Evolutionary conservation across 64 coral and sea anemone genomes (phyloP).

Genomic region (Montipora sp.): DNA sequence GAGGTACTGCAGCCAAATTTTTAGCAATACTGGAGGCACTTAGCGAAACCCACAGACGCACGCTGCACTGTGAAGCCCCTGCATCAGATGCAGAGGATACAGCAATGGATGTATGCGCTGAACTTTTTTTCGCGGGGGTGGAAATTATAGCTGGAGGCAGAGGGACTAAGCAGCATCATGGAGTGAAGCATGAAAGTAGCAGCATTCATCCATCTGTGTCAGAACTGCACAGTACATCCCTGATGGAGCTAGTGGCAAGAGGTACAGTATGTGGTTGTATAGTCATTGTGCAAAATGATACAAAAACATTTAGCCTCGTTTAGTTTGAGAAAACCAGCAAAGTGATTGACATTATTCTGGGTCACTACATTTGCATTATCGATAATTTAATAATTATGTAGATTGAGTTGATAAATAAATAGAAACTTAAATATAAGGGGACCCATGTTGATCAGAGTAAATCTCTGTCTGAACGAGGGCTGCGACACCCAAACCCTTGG

Average conservation of each 20-base stretch:
- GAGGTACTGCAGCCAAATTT: slow-evolving; percentile 81
- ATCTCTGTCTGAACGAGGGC: too few species aligned
- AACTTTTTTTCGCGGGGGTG: slow-evolving; percentile 94
- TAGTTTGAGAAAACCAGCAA: too few species aligned
- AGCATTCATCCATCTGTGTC: slow-evolving; percentile 79
- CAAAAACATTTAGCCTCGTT: too few species aligned
- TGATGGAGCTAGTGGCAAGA: slow-evolving; percentile 77
- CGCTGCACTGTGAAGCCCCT: slow-evolving; percentile 90
- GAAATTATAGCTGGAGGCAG: slow-evolving; percentile 90
- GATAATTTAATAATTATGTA: too few species aligned
- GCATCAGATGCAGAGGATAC: slow-evolving; percentile 82
- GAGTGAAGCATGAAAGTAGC: slow-evolving; percentile 62
- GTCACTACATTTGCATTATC: too few species aligned
- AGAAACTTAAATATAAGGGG: too few species aligned
- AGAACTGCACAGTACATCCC: slow-evolving; percentile 64
- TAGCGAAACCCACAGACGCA: slow-evolving; percentile 81
- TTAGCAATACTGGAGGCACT: slow-evolving; percentile 90
- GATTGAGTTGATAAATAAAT: too few species aligned
- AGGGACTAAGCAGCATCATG: slow-evolving; percentile 71
- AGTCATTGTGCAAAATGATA: too few species aligned
- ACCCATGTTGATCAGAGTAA: too few species aligned
- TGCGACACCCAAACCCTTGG: too few species aligned
- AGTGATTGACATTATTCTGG: too few species aligned
- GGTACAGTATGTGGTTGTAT: slow-evolving; percentile 21
- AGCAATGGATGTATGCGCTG: slow-evolving; percentile 79